Evolutionary conservation across 1,140 invertebrate genomes (phyloP).

Genomic region (Camponotus pennsylvanicus): DNA sequence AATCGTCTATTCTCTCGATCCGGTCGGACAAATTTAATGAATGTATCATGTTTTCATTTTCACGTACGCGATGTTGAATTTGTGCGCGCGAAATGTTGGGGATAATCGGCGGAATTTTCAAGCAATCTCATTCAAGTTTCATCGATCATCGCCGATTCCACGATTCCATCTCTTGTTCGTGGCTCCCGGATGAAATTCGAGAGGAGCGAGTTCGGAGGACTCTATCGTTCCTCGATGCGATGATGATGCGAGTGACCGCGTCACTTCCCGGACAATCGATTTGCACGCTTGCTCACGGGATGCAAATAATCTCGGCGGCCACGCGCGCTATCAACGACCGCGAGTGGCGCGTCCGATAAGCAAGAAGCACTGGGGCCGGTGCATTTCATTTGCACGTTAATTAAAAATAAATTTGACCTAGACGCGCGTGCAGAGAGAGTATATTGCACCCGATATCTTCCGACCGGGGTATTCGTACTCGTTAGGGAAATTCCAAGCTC

Average conservation of each 20-base stretch:
- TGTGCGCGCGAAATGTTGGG: background rate
- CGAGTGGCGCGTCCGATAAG: constrained; percentile 68
- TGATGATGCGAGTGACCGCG: constrained; percentile 1
- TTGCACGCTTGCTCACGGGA: constrained; percentile 52
- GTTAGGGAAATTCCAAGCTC: background rate
- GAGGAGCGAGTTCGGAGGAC: background rate
- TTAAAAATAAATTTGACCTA: constrained; percentile 77
- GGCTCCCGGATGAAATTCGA: background rate
- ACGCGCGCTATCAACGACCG: constrained; percentile 67
- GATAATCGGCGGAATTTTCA: background rate
- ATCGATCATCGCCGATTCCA: background rate
- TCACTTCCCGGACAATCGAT: constrained; percentile 62
- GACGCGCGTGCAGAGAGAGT: constrained; percentile 15
- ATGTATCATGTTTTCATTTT: background rate
- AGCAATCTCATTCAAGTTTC: background rate
- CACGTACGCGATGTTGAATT: background rate
- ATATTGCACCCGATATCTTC: constrained; percentile 46
- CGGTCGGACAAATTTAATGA: constrained; percentile 7
- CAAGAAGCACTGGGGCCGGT: constrained; percentile 60
- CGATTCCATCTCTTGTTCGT: background rate
- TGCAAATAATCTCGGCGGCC: constrained; percentile 62
- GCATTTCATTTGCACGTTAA: constrained; percentile 78
- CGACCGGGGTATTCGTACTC: background rate
- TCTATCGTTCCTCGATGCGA: constrained; percentile 41
- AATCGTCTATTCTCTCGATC: background rate